A percentile compares a stretch with the other conserved stretches of the same genome.
phyloP scores from a whole-genome alignment of 2,797 vertebrate species.

The Rhinoraja longicauda region DNA sequence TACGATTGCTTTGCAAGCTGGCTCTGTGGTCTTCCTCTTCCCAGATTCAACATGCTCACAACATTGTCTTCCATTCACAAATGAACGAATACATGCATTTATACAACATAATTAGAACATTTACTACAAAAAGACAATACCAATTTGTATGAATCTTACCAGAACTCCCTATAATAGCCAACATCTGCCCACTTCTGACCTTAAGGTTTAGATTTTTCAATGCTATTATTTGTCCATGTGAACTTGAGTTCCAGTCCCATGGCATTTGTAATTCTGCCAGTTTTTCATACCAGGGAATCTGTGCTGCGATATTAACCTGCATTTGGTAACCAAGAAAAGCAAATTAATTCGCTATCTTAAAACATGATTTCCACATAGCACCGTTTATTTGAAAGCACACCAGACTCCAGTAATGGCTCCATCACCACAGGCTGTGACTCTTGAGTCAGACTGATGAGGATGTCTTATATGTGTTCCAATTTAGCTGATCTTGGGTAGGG shows the following conservation, averaged over 20 bases:
- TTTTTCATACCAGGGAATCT: constrained; percentile 88
- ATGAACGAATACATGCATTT: not conserved
- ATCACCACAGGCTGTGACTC: not conserved
- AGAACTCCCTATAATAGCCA: constrained; percentile 88
- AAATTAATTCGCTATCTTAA: not conserved
- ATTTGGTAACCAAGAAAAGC: not conserved
- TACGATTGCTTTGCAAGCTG: not conserved
- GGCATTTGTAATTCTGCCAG: constrained; percentile 79
- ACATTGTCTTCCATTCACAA: not conserved
- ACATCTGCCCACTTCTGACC: constrained; percentile 87
- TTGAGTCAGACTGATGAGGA: not conserved
- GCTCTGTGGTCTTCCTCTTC: not conserved
- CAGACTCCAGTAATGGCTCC: not conserved
- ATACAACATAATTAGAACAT: not conserved
- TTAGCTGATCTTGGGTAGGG: not conserved
- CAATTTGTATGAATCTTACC: constrained; percentile 56
- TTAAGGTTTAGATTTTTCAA: constrained; percentile 78
- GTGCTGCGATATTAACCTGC: constrained; percentile 76
- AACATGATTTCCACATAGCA: not conserved
- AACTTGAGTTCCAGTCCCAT: constrained; percentile 64
- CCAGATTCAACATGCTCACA: not conserved
- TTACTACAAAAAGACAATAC: not conserved
- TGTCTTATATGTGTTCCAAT: not conserved
- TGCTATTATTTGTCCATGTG: constrained; percentile 53
- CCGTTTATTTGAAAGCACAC: not conserved